phyloP scores from a whole-genome alignment of 2,797 vertebrate genomes.

The Hybognathus amarus region DNA sequence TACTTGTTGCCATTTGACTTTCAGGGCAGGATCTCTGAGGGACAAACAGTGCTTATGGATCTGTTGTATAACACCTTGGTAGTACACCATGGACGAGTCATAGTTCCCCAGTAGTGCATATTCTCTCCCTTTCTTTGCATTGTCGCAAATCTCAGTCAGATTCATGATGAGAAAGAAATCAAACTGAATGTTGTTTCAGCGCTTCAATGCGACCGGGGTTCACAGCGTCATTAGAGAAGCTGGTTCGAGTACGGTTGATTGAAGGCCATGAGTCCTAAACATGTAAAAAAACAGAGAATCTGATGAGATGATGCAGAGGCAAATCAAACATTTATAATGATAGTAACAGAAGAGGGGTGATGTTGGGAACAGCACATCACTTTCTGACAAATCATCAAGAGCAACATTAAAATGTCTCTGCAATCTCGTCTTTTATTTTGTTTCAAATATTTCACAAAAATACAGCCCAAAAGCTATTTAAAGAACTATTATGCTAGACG shows the following conservation, averaged over 20 bases:
- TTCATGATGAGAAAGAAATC: conserved; percentile 82
- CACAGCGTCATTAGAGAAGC: background rate
- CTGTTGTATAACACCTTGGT: conserved; percentile 96
- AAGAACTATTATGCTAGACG: background rate
- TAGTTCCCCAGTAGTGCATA: conserved; percentile 97
- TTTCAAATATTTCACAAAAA: background rate
- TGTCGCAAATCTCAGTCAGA: conserved; percentile 93
- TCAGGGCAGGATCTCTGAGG: conserved; percentile 89
- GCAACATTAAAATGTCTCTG: background rate
- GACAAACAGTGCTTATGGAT: conserved; percentile 92
- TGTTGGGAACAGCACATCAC: background rate
- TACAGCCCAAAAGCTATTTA: background rate
- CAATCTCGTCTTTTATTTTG: background rate
- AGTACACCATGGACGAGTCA: conserved; percentile 95
- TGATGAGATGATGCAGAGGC: background rate
- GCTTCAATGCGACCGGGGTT: background rate
- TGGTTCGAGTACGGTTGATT: background rate
- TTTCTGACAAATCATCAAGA: conserved; percentile 3
- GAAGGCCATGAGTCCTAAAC: conserved; percentile 25
- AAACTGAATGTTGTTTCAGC: background rate
- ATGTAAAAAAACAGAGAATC: conserved; percentile 14
- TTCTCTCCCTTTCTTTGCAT: conserved; percentile 95
- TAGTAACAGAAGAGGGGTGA: conserved; percentile 13
- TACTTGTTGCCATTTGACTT: conserved; percentile 95
- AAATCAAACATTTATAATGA: conserved; percentile 28